phyloP scores from a whole-genome alignment of 2,797 vertebrate species.

The Epinephelus malabaricus region DNA sequence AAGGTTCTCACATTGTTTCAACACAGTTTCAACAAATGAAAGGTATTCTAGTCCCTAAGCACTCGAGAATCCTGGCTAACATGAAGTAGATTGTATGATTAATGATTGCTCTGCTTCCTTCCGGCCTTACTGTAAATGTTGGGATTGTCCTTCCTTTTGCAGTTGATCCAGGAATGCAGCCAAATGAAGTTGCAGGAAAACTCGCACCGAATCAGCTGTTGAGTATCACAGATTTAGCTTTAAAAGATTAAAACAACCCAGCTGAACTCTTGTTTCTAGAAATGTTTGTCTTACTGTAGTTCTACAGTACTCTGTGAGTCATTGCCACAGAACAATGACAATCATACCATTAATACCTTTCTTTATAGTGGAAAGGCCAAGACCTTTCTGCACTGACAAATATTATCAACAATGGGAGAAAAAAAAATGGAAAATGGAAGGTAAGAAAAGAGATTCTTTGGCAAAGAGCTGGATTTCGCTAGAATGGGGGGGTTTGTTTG shows the following conservation, averaged over 20 bases:
- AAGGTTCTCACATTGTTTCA: background rate
- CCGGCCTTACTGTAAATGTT: constrained; percentile 50
- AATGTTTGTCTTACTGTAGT: background rate
- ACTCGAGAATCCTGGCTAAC: constrained; percentile 11
- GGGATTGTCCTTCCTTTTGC: constrained; percentile 53
- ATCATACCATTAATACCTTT: background rate
- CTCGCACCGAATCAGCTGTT: background rate
- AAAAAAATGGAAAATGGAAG: constrained; percentile 21
- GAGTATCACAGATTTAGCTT: constrained; percentile 13
- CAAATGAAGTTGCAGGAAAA: constrained; percentile 57
- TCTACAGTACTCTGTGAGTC: background rate
- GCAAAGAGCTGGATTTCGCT: constrained; percentile 35
- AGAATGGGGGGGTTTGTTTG: constrained; percentile 44
- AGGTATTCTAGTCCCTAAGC: background rate
- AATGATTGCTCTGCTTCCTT: constrained; percentile 22
- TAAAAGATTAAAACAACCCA: constrained; percentile 4
- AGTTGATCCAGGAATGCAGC: constrained; percentile 58
- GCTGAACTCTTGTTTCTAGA: constrained; percentile 20
- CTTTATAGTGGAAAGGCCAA: background rate
- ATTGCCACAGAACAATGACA: constrained; percentile 9
- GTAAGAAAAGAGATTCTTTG: constrained; percentile 51
- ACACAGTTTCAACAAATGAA: background rate
- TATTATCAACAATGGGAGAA: background rate
- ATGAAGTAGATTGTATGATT: constrained; percentile 23
- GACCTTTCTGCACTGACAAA: constrained; percentile 6